Percentiles rank a stretch among this genome's conserved stretches.
phyloP scores from a whole-genome alignment of 2,113 vertebrate genomes.

The Mesembrinibis cayennensis region DNA sequence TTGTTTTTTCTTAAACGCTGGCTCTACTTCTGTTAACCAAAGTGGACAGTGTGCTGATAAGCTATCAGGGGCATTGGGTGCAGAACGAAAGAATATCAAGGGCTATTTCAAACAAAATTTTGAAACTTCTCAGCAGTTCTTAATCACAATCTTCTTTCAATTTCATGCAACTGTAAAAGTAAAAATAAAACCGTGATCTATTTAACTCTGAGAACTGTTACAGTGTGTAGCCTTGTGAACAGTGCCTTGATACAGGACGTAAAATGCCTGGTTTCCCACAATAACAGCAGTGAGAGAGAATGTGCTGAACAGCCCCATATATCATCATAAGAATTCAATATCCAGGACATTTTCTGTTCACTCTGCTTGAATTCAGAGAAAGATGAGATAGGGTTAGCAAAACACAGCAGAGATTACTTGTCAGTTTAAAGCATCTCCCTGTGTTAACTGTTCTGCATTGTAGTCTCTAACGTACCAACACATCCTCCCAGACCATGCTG shows the following conservation, averaged over 20 bases:
- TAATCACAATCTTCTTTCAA: conserved; percentile 24
- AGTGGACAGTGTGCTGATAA: not conserved
- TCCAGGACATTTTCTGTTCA: conserved; percentile 14
- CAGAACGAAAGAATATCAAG: not conserved
- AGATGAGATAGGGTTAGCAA: conserved; percentile 50
- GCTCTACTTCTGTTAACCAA: not conserved
- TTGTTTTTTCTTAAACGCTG: not conserved
- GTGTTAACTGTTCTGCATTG: conserved; percentile 27
- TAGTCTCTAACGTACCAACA: conserved; percentile 15
- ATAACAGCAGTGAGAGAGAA: not conserved
- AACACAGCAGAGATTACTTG: conserved; percentile 55
- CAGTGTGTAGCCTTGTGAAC: not conserved
- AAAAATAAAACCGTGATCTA: conserved; percentile 27
- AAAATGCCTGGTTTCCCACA: conserved; percentile 28
- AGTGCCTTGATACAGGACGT: not conserved
- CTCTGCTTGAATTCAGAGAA: conserved; percentile 10
- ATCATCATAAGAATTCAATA: conserved; percentile 62
- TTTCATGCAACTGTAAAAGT: conserved; percentile 14
- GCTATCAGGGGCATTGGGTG: not conserved
- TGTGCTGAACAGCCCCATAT: conserved; percentile 5
- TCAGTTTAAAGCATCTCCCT: conserved; percentile 40
- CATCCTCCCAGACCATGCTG: not conserved
- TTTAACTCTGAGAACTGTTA: conserved; percentile 23
- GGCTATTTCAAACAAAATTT: not conserved
- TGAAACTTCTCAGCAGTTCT: not conserved